A percentile compares a stretch with the other conserved stretches of the same genome.
phyloP scores from a whole-genome alignment of 2,888 invertebrate species.

The Athripsodes cinereus region DNA sequence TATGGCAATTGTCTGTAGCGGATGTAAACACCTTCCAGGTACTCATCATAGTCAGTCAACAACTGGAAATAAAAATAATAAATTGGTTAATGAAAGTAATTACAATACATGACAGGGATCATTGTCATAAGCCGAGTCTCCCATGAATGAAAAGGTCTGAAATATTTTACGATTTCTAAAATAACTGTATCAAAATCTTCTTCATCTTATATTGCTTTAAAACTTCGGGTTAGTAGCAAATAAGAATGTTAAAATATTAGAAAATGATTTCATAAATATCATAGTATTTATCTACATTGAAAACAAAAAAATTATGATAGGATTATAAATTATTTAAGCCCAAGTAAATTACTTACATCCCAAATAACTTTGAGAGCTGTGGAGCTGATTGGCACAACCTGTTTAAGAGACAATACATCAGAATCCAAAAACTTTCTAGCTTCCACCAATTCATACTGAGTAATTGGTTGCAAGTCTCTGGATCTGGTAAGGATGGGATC shows the following conservation, averaged over 20 bases:
- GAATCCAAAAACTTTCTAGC: slow-evolving; percentile 71
- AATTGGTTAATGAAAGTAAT: too few species aligned
- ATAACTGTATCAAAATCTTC: too few species aligned
- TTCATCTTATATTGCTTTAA: too few species aligned
- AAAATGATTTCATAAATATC: too few species aligned
- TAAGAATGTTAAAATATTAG: too few species aligned
- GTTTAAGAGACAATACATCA: slow-evolving; percentile 68
- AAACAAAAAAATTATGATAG: too few species aligned
- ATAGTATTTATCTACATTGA: too few species aligned
- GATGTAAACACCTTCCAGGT: slow-evolving; percentile 65
- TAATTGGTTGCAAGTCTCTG: slow-evolving; percentile 60
- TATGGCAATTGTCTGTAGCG: slow-evolving; percentile 48
- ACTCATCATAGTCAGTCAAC: slow-evolving; percentile 48
- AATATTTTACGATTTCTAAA: too few species aligned
- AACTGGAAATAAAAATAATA: slow-evolving; percentile 36
- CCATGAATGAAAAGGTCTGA: too few species aligned
- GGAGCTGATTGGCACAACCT: slow-evolving; percentile 63
- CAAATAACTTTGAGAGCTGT: slow-evolving; percentile 74
- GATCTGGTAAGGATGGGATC: slow-evolving; percentile 62
- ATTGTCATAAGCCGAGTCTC: too few species aligned
- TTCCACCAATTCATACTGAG: slow-evolving; percentile 70
- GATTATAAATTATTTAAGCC: slow-evolving; percentile 6
- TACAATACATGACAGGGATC: too few species aligned
- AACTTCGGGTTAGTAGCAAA: too few species aligned
- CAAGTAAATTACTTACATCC: slow-evolving; percentile 58